A percentile compares a stretch with the other conserved stretches of the same genome.
Evolutionary conservation across 2,113 vertebrate species (phyloP).

Genomic region (Upupa epops): DNA sequence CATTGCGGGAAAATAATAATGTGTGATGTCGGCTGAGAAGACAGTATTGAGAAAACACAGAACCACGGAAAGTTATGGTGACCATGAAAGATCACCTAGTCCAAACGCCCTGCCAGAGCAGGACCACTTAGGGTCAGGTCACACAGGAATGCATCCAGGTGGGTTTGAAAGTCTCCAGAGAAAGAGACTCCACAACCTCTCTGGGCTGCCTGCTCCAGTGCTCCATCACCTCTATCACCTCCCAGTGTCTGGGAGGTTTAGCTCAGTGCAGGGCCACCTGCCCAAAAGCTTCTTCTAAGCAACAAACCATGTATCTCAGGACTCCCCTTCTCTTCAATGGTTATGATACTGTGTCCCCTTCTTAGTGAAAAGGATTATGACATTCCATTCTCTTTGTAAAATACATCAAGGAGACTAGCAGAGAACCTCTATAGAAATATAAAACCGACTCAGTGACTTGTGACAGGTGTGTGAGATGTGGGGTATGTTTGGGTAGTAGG

Average conservation of each 20-base stretch:
- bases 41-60: not conserved
- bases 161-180: too few relatives aligned
- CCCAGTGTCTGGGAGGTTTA: not conserved
- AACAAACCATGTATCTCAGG: not conserved
- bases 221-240: too few relatives aligned
- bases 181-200: too few relatives aligned
- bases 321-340: not conserved
- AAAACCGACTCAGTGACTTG: rapidly evolving
- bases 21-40: not conserved
- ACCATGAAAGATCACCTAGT: too few relatives aligned
- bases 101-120: too few relatives aligned
- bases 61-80: too few relatives aligned
- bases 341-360: not conserved
- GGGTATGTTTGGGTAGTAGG: not conserved
- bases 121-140: too few relatives aligned
- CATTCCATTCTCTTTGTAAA: not conserved
- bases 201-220: too few relatives aligned
- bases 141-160: too few relatives aligned
- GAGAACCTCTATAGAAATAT: not conserved
- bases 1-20: not conserved
- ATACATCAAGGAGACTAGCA: not conserved
- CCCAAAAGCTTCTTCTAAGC: not conserved
- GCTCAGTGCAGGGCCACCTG: too few relatives aligned
- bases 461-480: not conserved
- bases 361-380: not conserved